Evolutionary conservation across 2,113 vertebrate genomes (phyloP).

Genomic region (Grammomys surdaster): DNA sequence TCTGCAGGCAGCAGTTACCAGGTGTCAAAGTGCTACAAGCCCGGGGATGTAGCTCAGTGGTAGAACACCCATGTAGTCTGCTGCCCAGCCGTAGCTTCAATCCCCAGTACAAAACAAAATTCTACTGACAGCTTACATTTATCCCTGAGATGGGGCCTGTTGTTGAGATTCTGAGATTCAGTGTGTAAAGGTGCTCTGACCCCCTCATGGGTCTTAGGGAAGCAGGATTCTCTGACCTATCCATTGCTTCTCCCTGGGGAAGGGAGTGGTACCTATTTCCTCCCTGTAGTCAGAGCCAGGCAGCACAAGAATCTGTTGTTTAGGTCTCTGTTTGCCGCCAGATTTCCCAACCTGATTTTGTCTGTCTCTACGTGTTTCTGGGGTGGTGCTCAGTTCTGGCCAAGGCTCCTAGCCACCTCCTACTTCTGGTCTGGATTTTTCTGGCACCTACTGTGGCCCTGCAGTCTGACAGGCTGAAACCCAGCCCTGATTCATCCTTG

Average conservation of each 20-base stretch:
- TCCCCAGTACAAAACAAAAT: background rate
- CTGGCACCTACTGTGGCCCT: background rate
- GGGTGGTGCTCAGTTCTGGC: background rate
- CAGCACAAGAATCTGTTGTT: background rate
- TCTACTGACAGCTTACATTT: background rate
- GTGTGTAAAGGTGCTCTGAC: background rate
- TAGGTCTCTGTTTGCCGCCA: background rate
- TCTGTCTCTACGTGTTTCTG: background rate
- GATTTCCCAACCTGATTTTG: background rate
- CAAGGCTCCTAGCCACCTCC: background rate
- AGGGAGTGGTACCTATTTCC: background rate
- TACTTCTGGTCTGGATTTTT: background rate
- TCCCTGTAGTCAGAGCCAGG: background rate
- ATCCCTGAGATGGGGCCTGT: background rate
- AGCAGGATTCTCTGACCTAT: background rate
- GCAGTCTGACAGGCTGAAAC: background rate
- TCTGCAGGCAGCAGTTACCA: background rate
- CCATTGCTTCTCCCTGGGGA: background rate
- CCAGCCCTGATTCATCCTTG: background rate
- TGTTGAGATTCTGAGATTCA: background rate
- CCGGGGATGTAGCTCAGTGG: background rate
- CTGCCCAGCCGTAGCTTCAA: background rate
- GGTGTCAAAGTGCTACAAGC: background rate
- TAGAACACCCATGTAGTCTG: background rate
- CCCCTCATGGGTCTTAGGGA: background rate